Conservation (phyloP, 2,113 vertebrate species). For the Corapipo altera region DNA sequence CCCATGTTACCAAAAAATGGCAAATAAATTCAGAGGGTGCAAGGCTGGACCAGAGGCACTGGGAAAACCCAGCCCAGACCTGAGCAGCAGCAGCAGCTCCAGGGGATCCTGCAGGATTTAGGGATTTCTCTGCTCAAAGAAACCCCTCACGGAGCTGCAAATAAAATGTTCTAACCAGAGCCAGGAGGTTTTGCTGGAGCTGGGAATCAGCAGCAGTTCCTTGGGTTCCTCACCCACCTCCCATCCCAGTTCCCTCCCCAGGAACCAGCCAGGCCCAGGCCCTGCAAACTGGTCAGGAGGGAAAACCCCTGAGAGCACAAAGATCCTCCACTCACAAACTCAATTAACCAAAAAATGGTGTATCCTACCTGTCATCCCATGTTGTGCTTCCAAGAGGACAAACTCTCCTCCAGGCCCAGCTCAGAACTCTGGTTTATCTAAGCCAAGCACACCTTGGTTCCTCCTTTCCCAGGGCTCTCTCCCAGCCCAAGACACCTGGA, state of each 20-base stretch:
- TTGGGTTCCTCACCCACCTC: background rate
- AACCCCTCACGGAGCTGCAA: background rate
- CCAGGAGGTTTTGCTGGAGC: accelerated
- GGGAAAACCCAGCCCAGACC: background rate
- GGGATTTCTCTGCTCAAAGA: background rate
- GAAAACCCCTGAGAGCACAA: background rate
- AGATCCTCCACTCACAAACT: background rate
- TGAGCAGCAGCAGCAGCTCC: background rate
- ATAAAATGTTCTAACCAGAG: accelerated
- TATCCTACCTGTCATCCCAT: background rate
- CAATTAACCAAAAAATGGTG: accelerated
- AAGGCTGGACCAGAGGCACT: background rate
- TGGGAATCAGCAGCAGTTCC: background rate
- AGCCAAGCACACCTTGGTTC: accelerated
- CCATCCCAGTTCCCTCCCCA: background rate
- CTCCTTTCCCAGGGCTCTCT: background rate
- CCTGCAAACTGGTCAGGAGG: accelerated
- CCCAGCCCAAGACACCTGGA: background rate
- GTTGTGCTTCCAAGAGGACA: accelerated
- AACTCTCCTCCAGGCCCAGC: accelerated
- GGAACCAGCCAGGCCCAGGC: background rate
- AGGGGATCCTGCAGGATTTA: background rate
- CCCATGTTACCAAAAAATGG: accelerated
- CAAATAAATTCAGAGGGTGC: background rate
- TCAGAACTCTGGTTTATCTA: background rate